These are phyloP conservation scores for Ibidorhyncha struthersii DNA, from an alignment of 2,113 vertebrate species.

Conservation along the genomic window DNA sequence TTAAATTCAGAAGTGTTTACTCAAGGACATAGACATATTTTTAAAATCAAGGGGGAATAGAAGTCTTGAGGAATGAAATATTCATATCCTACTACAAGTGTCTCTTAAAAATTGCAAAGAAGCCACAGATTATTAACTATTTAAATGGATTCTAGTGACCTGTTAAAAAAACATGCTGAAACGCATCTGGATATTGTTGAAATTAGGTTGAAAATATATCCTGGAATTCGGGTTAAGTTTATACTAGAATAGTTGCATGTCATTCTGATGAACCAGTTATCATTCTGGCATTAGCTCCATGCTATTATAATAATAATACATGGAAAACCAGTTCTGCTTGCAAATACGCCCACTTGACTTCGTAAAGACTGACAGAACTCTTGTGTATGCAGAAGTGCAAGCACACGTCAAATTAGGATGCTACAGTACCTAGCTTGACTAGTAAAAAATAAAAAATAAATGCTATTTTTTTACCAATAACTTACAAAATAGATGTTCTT, in stretches of 20 bases:
- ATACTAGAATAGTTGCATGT: not conserved
- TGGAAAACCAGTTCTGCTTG: not conserved
- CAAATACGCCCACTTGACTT: not conserved
- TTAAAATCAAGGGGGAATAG: not conserved
- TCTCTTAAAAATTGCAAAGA: constrained; percentile 4
- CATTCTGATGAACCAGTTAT: not conserved
- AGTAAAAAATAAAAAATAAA: not conserved
- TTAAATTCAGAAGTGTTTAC: constrained; percentile 7
- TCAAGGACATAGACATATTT: not conserved
- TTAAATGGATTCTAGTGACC: not conserved
- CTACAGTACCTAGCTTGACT: not conserved
- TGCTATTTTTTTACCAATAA: not conserved
- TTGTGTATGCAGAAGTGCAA: not conserved
- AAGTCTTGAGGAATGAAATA: constrained; percentile 10
- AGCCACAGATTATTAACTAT: not conserved
- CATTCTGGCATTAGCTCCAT: not conserved
- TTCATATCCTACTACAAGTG: not conserved
- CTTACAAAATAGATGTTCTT: not conserved
- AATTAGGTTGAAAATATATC: not conserved
- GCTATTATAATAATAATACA: not conserved
- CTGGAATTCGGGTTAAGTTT: not conserved
- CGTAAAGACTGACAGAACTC: not conserved
- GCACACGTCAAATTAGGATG: not conserved
- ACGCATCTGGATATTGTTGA: not conserved
- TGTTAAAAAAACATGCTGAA: not conserved